Evolutionary conservation across 2,888 invertebrate genomes (phyloP), one percentile per base, ranked within the genome.

Genomic region (Ochropleura plecta): DNA sequence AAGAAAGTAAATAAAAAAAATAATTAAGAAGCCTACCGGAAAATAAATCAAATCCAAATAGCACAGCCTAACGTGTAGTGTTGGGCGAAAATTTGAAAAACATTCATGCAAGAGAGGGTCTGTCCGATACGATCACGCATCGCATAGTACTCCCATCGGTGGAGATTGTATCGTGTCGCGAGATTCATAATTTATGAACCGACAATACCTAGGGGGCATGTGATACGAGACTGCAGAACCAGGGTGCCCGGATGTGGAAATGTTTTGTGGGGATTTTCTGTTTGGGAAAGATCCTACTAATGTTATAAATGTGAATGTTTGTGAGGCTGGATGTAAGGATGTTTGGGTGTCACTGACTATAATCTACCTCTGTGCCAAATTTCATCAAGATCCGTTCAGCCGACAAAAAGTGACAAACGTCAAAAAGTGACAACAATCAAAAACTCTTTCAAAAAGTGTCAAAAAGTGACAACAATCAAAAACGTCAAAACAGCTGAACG

Each of bases 161-260:
- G 78, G 90, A 94, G 94, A 95, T 95, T 94, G 95, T 95, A 95
- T 94, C 94, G 91, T 83, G 90, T 92, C 92, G 89, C 90, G 84
- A 90, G 91, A 95, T 94, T 94, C 95, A 95, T 95, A 94, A 95
- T 95, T 94, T 95, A 95, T 95, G 94, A 94, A 92, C 90, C 87
- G 85, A 88, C 82, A 88, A 92, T 92, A 93, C 91, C 92, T 92
- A 90, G 85, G 91, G 91, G 90, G 89, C 89, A 81, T 85, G 83
- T 88, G 90, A 89, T 89, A 87, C 90, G 84, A 84, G 73, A 70
- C 71, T 71, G 60, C 66, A 10, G 87, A 90, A 76, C 44, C 84
- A 86, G 44, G 66, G 10, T 1, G 5, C n/a, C 84, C 88, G 76
- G 86, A 86, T 81, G 63, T 72, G 8, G 14, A 12, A 8, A 16